Evolutionary conservation across 2,797 vertebrate genomes (phyloP).

Genomic region (Dendrocincla tyrannina): DNA sequence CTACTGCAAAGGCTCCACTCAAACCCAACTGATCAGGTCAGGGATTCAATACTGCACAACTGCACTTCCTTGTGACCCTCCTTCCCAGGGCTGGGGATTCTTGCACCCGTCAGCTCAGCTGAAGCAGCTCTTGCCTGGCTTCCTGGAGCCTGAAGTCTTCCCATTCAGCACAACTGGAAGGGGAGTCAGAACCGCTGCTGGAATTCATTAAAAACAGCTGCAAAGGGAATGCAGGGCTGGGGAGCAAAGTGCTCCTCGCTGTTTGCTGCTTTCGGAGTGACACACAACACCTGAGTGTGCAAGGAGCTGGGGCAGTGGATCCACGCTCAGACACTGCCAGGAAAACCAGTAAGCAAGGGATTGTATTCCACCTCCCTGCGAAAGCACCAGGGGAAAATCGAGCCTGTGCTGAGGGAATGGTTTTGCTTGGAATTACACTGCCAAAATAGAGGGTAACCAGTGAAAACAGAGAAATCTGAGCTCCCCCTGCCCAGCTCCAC

Average conservation of each 20-base stretch:
- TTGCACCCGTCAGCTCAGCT: neutral
- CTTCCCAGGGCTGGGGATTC: neutral
- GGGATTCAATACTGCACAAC: neutral
- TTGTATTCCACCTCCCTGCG: neutral
- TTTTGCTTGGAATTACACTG: neutral
- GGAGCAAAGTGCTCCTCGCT: neutral
- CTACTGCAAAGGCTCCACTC: neutral
- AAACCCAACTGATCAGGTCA: neutral
- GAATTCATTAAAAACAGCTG: constrained; percentile 34
- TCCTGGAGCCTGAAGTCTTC: neutral
- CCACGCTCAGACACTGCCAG: neutral
- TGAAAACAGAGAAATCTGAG: neutral
- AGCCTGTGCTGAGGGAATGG: neutral
- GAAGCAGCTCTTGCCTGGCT: neutral
- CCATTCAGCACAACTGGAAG: neutral
- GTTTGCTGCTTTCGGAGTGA: neutral
- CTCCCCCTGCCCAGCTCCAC: neutral
- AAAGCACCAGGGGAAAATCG: neutral
- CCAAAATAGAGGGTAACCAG: neutral
- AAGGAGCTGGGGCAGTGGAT: neutral
- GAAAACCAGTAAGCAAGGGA: neutral
- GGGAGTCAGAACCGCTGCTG: neutral
- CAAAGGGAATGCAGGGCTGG: neutral
- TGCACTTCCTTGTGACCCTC: neutral
- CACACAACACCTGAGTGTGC: neutral